phyloP scores from a whole-genome alignment of 2,888 invertebrate species.

The Monoplex corrugatus region DNA sequence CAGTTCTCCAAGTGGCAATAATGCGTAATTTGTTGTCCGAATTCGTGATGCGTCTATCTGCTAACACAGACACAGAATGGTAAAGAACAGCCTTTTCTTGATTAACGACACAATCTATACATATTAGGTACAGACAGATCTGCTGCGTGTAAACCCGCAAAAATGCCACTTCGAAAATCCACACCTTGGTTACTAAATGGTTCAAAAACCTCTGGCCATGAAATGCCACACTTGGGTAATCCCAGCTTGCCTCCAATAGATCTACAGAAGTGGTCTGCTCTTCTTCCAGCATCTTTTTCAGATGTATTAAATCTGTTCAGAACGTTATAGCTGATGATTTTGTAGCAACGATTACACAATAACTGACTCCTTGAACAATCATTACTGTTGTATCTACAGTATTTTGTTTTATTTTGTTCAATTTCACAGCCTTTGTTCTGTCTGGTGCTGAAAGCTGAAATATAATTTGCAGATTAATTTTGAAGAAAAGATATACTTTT shows the following conservation, averaged over 20 bases:
- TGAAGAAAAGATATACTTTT: neutral
- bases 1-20: neutral
- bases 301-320: neutral
- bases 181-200: too few relatives aligned
- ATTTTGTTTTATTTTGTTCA: neutral
- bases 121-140: too few relatives aligned
- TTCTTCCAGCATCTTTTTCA: too few relatives aligned
- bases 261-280: neutral
- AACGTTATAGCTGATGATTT: neutral
- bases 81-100: neutral
- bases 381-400: constrained; percentile 4
- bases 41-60: too few relatives aligned
- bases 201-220: too few relatives aligned
- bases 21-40: accelerated
- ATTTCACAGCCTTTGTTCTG: neutral
- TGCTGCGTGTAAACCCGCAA: too few relatives aligned
- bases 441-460: neutral
- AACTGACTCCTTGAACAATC: neutral
- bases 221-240: neutral
- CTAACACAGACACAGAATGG: neutral
- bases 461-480: neutral
- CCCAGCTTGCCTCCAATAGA: neutral
- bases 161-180: too few relatives aligned
- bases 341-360: neutral
- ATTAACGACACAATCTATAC: neutral